Conservation (phyloP, 2,113 vertebrate genomes). For the Oenanthe melanoleuca region DNA sequence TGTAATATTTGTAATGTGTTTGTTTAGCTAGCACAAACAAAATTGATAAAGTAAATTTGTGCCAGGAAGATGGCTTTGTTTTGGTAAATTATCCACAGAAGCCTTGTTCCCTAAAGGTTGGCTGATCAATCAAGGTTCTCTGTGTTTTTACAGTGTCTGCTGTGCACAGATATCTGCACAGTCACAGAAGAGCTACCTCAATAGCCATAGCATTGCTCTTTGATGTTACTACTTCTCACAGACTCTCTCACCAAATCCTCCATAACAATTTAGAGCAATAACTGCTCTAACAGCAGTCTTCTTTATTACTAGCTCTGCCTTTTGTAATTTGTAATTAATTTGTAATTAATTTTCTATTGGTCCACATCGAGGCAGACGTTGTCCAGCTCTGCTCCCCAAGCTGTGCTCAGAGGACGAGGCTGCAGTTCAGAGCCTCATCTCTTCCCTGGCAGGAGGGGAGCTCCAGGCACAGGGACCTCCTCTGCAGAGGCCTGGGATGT, state of each 20-base stretch:
- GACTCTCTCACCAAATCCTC: not conserved
- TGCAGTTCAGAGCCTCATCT: not conserved
- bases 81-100: constrained; percentile 22
- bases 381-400: not conserved
- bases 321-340: not conserved
- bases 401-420: not conserved
- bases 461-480: not conserved
- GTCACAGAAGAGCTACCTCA: not conserved
- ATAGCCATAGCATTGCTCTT: not conserved
- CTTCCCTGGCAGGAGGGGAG: not conserved
- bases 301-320: not conserved
- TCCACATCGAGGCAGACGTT: fast-evolving
- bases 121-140: not conserved
- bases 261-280: not conserved
- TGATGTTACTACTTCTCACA: not conserved
- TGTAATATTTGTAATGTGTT: not conserved
- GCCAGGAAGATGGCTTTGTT: not conserved
- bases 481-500: not conserved
- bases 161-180: not conserved
- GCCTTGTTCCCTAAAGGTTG: not conserved
- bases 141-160: not conserved
- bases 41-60: constrained; percentile 4
- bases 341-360: not conserved
- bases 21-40: not conserved
- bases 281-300: not conserved